These are phyloP conservation scores for Apamea crenata DNA, from an alignment of 2,888 invertebrate species.

Conservation along the genomic window DNA sequence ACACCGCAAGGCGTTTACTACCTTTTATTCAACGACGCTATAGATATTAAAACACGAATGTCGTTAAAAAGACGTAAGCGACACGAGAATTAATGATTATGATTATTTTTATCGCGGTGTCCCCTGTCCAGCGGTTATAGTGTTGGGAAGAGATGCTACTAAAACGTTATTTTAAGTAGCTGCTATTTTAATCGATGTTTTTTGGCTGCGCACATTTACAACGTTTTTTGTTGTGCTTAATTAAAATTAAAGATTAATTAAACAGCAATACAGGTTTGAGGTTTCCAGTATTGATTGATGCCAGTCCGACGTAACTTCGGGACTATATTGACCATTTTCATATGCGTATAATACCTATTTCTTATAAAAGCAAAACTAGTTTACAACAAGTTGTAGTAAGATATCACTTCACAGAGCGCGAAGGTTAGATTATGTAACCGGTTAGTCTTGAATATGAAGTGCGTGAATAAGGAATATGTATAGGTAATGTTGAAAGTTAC, in stretches of 20 bases:
- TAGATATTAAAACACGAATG: background rate
- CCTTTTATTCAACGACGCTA: background rate
- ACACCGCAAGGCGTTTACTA: background rate
- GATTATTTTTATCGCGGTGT: constrained; percentile 30
- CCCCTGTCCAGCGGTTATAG: constrained; percentile 26
- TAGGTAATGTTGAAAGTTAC: background rate
- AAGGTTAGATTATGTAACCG: constrained; percentile 6
- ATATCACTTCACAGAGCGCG: too few relatives aligned
- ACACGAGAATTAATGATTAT: constrained; percentile 23
- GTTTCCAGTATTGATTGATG: background rate
- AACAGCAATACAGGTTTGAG: background rate
- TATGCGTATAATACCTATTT: too few relatives aligned
- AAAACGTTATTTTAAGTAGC: constrained; percentile 36
- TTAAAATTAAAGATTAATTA: background rate
- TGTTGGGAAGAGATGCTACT: constrained; percentile 9
- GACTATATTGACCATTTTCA: background rate
- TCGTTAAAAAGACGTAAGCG: constrained; percentile 23
- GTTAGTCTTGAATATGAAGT: background rate
- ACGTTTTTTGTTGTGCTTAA: background rate
- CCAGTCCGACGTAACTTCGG: background rate
- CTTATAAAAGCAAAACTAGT: background rate
- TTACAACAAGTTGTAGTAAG: background rate
- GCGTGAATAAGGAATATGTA: too few relatives aligned
- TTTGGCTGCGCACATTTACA: background rate
- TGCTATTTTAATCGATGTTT: constrained; percentile 11